A percentile compares a stretch with the other conserved stretches of the same genome.
Conservation (phyloP, 2,888 invertebrate genomes). For the Opisthograptis luteolata region DNA sequence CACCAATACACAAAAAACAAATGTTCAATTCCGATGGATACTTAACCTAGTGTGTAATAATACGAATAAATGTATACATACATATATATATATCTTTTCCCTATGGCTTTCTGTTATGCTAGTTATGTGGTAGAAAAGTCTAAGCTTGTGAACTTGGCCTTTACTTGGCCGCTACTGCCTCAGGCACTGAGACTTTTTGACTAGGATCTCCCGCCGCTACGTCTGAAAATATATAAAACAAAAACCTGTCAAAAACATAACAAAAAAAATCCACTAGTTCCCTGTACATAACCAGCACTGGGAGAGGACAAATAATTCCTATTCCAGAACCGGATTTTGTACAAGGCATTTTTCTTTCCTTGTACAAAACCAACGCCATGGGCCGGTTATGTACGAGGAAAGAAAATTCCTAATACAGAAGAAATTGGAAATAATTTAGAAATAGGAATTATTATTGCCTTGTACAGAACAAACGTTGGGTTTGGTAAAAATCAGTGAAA, state of each 20-base stretch:
- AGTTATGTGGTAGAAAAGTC: constrained; percentile 66
- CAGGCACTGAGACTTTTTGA: constrained; percentile 53
- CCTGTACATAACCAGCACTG: no score
- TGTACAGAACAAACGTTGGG: no score
- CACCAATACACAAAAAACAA: constrained; percentile 68
- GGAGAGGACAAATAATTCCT: no score
- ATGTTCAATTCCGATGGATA: constrained; percentile 76
- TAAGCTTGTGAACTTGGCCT: constrained; percentile 50
- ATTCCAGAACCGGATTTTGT: no score
- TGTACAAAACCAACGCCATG: no score
- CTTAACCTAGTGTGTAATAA: constrained; percentile 76
- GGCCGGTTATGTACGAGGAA: no score
- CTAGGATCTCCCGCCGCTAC: constrained; percentile 59
- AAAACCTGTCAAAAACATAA: background rate
- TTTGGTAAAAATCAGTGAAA: no score
- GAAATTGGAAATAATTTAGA: no score
- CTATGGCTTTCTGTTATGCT: constrained; percentile 68
- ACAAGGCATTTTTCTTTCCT: no score
- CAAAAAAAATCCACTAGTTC: background rate
- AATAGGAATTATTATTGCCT: no score
- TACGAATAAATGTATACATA: constrained; percentile 76
- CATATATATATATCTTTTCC: constrained; percentile 56
- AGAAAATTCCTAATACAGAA: no score
- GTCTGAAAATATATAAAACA: constrained; percentile 49
- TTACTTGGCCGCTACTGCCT: constrained; percentile 67